A percentile compares a stretch with the other conserved stretches of the same genome.
phyloP scores from a whole-genome alignment of 1,140 invertebrate genomes.

The Drosophila virilis region DNA sequence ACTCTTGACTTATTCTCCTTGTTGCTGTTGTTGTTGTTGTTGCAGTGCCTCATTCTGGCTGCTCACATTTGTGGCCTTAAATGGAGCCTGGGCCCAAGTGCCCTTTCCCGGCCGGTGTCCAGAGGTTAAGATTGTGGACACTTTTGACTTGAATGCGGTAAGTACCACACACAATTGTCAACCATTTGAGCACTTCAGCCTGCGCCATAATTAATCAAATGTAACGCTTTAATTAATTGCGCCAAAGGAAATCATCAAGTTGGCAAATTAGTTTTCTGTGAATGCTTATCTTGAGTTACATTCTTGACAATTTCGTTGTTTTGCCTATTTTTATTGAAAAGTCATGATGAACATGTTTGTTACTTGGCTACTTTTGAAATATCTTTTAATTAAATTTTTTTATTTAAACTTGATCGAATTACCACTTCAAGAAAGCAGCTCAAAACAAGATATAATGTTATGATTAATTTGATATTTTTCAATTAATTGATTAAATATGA shows the following conservation, averaged over 20 bases:
- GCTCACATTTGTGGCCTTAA: conserved; percentile 36
- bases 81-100: conserved; percentile 85
- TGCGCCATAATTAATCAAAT: conserved; percentile 22
- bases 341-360: background rate
- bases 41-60: conserved; percentile 42
- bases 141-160: conserved; percentile 87
- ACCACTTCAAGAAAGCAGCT: background rate
- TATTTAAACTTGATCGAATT: background rate
- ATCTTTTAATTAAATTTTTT: conserved; percentile 1
- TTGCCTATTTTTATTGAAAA: background rate
- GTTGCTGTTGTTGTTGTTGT: background rate
- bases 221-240: conserved; percentile 34
- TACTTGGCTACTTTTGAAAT: background rate
- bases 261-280: conserved; percentile 6
- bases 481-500: background rate
- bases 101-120: conserved; percentile 88
- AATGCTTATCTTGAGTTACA: conserved; percentile 3
- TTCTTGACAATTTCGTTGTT: background rate
- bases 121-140: conserved; percentile 86
- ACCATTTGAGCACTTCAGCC: conserved; percentile 12
- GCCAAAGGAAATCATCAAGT: conserved; percentile 9
- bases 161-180: conserved; percentile 49
- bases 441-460: background rate
- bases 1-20: background rate
- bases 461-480: background rate